A percentile compares a stretch with the other conserved stretches of the same genome.
Evolutionary conservation across 2,888 invertebrate species (phyloP).

Genomic region (Emmelina monodactyla): DNA sequence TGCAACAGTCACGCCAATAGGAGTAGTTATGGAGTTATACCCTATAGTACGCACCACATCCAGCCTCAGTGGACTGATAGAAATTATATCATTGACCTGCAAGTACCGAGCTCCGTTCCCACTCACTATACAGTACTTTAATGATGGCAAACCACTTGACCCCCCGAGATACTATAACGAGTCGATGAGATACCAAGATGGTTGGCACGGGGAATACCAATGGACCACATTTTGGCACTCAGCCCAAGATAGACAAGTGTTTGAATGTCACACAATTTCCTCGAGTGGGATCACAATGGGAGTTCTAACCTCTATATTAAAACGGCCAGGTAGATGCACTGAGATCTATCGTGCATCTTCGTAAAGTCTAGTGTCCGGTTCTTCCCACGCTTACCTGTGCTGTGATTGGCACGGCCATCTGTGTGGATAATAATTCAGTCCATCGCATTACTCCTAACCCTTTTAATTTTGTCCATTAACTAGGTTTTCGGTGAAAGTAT

Average conservation of each 20-base stretch:
- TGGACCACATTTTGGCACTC: conserved; percentile 40
- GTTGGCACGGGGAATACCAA: conserved; percentile 39
- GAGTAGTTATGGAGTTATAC: conserved; percentile 52
- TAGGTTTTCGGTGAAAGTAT: too few species aligned
- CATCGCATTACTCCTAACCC: too few species aligned
- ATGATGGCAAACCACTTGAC: conserved; percentile 27
- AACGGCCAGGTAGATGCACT: conserved; percentile 30
- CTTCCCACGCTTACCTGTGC: too few species aligned
- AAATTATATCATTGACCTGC: conserved; percentile 38
- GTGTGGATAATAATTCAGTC: too few species aligned
- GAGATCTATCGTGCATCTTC: conserved; percentile 1
- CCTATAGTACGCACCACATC: conserved; percentile 33
- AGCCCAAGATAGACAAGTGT: conserved; percentile 26
- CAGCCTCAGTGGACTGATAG: conserved; percentile 19
- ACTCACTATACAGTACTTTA: conserved; percentile 43
- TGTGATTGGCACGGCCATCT: too few species aligned
- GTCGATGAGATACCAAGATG: conserved; percentile 31
- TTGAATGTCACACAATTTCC: conserved; percentile 45
- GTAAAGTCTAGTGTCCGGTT: conserved; percentile 6
- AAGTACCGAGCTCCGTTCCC: conserved; percentile 49
- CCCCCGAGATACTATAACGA: conserved; percentile 30
- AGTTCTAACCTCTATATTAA: conserved; percentile 39
- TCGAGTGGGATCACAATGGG: conserved; percentile 39
- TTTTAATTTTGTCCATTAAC: too few species aligned
- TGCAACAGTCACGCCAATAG: conserved; percentile 23